Percentiles rank a stretch among this genome's conserved stretches.
phyloP scores from a whole-genome alignment of 2,113 vertebrate genomes.

The Chiloscyllium plagiosum region DNA sequence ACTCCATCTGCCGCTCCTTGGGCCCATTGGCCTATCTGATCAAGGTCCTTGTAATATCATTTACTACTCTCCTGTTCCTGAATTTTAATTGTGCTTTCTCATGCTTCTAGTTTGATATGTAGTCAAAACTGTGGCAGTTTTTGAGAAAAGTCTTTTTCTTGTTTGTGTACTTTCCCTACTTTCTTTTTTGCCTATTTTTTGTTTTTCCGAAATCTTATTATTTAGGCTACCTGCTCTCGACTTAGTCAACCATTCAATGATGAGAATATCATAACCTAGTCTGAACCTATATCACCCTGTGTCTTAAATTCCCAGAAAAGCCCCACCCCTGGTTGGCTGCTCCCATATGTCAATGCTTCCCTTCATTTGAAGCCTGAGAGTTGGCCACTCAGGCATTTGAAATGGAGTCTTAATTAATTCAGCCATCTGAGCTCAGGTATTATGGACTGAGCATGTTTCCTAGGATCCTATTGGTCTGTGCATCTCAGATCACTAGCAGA shows the following conservation, averaged over 20 bases:
- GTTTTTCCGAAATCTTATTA: not conserved
- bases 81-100: not conserved
- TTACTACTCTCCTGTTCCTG: not conserved
- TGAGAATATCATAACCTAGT: not conserved
- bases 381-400: too few relatives aligned
- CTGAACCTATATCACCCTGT: not conserved
- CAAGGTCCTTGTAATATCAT: not conserved
- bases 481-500: not conserved
- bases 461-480: not conserved
- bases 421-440: not conserved
- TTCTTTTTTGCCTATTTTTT: not conserved
- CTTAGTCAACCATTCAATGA: too few relatives aligned
- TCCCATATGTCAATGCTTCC: too few relatives aligned
- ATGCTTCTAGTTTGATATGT: not conserved
- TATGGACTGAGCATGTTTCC: not conserved
- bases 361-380: too few relatives aligned
- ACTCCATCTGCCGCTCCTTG: too few relatives aligned
- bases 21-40: too few relatives aligned
- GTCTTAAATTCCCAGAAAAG: not conserved
- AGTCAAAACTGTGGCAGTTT: not conserved
- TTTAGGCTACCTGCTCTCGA: too few relatives aligned
- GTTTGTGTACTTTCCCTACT: not conserved
- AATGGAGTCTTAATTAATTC: too few relatives aligned
- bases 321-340: too few relatives aligned
- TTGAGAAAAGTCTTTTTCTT: not conserved